phyloP scores from a whole-genome alignment of 1,140 invertebrate species.

The Medauroidea extradentata region DNA sequence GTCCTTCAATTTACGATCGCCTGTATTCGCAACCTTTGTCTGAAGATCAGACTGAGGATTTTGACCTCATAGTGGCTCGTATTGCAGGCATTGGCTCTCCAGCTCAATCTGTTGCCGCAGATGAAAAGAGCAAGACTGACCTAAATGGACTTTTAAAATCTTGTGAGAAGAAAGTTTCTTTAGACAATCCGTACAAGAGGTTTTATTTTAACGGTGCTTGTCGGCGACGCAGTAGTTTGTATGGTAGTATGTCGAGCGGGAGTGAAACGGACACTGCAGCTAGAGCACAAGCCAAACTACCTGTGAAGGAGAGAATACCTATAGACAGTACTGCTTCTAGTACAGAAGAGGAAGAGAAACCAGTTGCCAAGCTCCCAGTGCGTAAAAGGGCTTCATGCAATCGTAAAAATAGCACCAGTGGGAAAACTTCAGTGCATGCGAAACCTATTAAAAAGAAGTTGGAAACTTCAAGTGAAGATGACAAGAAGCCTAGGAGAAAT shows the following conservation, averaged over 20 bases:
- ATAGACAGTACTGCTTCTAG: constrained; percentile 7
- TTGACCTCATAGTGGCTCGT: constrained; percentile 62
- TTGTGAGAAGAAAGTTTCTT: constrained; percentile 39
- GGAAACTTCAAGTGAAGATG: constrained; percentile 57
- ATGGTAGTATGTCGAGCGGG: constrained; percentile 62
- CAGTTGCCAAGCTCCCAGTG: background rate
- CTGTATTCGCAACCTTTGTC: constrained; percentile 71
- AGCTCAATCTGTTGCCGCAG: constrained; percentile 46
- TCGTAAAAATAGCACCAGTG: constrained; percentile 9
- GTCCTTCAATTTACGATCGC: constrained; percentile 81
- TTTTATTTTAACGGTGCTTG: constrained; percentile 71
- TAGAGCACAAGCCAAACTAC: constrained; percentile 31
- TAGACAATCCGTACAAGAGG: constrained; percentile 64
- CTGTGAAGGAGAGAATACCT: background rate
- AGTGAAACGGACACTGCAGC: constrained; percentile 47
- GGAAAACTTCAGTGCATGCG: background rate
- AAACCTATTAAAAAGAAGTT: constrained; percentile 31
- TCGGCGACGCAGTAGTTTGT: constrained; percentile 57
- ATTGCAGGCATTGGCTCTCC: constrained; percentile 61
- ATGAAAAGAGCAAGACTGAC: constrained; percentile 57
- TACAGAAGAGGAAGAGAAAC: constrained; percentile 25
- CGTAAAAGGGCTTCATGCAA: background rate
- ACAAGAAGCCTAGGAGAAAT: constrained; percentile 29
- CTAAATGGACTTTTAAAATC: constrained; percentile 62
- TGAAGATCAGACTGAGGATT: constrained; percentile 58